Base-by-base conservation (phyloP, 2,797 vertebrate species). In the Neomorphus geoffroyi region DNA sequence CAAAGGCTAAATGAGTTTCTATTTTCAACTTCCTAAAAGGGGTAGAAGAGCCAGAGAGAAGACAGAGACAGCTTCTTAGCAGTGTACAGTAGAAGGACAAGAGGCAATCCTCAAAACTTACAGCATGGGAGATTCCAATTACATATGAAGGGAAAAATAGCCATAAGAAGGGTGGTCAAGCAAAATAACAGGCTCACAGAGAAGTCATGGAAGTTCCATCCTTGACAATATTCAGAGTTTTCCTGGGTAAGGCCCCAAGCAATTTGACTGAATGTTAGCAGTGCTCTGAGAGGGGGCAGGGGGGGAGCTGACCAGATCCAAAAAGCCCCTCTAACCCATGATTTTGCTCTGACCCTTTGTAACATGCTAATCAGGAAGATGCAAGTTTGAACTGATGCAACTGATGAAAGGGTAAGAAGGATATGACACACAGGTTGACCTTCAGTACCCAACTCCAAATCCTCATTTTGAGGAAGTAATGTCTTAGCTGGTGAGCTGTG, bases 1-100 rank as follows among this genome's bases (percentile, higher is more conserved):
- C 41, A 94, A 89, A 91, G 60, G 46, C 43, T 73, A 80, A 77
- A 80, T 64, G 39, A 79, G 46, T 86, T 96, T 92, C 87, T 77
- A 45, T 75, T 69, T 89, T 80, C 54, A 65, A 11, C 32, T 48
- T 48, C 46, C 46, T 74, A 65, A 88, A 71, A 6, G 4, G 45
- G 22, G 28, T 35, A 74, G 50, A 86, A 74, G 23, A 83, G 50
- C 30, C 37, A 88, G 33, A 83, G 33, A 73, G 13, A 61, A 86
- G 24, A 80, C 16, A 67, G 32, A 80, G 35, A 51, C 8, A 48
- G 19, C 27, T 88, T 27, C 65, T 90, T 41, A 88, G 60, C 53
- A 86, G 18, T 9, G 41, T 48, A 56, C 27, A 90, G 75, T 48
- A 83, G 41, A 94, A 93, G 46, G 32, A 72, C 45, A 92, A 61